Evolutionary conservation across 1,140 invertebrate species (phyloP).

Genomic region (Drosophila fuyamai): DNA sequence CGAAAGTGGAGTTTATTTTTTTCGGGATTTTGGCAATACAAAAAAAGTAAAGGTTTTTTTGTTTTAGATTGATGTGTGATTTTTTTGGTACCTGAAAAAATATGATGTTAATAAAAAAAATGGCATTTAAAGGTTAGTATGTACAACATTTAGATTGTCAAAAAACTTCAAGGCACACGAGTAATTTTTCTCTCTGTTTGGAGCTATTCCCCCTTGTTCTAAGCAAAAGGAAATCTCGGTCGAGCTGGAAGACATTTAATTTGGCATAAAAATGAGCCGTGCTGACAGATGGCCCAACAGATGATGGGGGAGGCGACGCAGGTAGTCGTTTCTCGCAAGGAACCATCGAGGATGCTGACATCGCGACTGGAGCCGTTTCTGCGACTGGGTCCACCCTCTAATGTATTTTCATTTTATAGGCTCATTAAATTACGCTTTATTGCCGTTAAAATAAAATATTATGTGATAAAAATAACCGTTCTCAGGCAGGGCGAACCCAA

Average conservation of each 20-base stretch:
- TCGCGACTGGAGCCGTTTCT: slow-evolving; percentile 1
- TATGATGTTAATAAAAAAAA: too few relatives aligned
- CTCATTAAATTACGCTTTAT: slow-evolving; percentile 84
- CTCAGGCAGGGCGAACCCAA: slow-evolving; percentile 41
- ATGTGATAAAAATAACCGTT: slow-evolving; percentile 77
- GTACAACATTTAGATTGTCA: too few relatives aligned
- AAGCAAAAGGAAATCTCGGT: slow-evolving; percentile 60
- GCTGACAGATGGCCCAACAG: slow-evolving; percentile 68
- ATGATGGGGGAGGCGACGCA: slow-evolving; percentile 23
- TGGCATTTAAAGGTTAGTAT: too few relatives aligned
- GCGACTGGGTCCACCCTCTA: slow-evolving; percentile 26
- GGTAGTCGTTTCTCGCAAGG: slow-evolving; percentile 26
- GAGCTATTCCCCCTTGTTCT: too few relatives aligned
- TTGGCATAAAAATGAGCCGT: slow-evolving; percentile 71
- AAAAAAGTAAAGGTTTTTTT: too few relatives aligned
- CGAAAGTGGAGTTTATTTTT: too few relatives aligned
- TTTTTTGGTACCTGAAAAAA: too few relatives aligned
- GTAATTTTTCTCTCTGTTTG: slow-evolving; percentile 3
- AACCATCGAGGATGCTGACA: slow-evolving; percentile 7
- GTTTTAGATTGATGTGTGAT: too few relatives aligned
- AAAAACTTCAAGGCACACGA: too few relatives aligned
- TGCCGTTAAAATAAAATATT: slow-evolving; percentile 83
- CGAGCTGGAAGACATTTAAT: slow-evolving; percentile 70
- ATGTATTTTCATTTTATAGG: slow-evolving; percentile 82
- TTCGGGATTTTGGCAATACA: too few relatives aligned